phyloP scores from a whole-genome alignment of 2,888 invertebrate species.

The Scelioninae gen. 2 region DNA sequence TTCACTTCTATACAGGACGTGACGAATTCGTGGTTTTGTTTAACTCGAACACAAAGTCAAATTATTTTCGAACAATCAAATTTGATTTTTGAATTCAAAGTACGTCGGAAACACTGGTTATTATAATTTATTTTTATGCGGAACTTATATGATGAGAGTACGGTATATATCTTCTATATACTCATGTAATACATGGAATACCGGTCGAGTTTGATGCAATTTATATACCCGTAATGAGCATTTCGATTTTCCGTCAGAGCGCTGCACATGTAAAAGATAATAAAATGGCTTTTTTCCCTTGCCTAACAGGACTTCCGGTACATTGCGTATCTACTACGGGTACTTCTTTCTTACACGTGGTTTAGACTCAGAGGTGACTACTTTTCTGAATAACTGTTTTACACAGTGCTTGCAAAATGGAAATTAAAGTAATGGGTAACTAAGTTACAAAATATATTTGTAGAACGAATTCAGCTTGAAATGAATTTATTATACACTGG shows the following conservation, averaged over 20 bases:
- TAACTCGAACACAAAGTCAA: too few species aligned
- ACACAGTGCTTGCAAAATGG: too few species aligned
- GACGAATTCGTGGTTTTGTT: too few species aligned
- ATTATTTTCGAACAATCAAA: too few species aligned
- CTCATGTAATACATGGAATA: slow-evolving; percentile 33
- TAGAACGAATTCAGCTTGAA: too few species aligned
- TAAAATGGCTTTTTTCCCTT: slow-evolving; percentile 58
- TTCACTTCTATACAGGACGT: too few species aligned
- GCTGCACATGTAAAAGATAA: slow-evolving; percentile 56
- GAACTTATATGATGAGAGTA: not conserved
- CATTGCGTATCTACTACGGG: slow-evolving; percentile 51
- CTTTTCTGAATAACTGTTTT: slow-evolving; percentile 61
- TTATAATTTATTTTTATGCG: slow-evolving; percentile 29
- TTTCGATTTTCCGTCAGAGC: slow-evolving; percentile 66
- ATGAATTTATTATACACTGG: too few species aligned
- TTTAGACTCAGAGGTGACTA: slow-evolving; percentile 59
- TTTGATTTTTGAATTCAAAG: not conserved
- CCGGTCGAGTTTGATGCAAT: slow-evolving; percentile 53
- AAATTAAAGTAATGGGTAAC: too few species aligned
- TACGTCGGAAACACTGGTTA: too few species aligned
- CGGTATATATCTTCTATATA: slow-evolving; percentile 2
- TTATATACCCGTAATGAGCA: slow-evolving; percentile 64
- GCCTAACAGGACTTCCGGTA: slow-evolving; percentile 55
- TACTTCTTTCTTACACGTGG: slow-evolving; percentile 49
- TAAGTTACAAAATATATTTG: too few species aligned